Conservation (phyloP, 1,140 invertebrate species). For the Dreissena polymorpha region DNA sequence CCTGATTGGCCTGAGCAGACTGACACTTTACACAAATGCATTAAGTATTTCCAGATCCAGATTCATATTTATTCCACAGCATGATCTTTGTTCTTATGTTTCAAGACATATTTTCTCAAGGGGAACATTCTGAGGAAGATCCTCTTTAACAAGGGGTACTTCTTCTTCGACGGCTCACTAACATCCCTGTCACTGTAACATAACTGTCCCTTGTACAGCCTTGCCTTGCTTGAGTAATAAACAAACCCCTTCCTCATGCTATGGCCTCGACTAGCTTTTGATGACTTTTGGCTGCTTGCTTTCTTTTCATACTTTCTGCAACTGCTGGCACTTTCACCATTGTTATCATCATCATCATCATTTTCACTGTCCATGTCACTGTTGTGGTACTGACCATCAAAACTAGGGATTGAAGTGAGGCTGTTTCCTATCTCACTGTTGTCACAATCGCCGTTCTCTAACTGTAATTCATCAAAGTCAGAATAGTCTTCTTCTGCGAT, state of each 20-base stretch:
- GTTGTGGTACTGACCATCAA: too few relatives aligned
- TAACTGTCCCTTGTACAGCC: constrained; percentile 22
- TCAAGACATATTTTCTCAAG: constrained; percentile 36
- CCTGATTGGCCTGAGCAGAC: too few relatives aligned
- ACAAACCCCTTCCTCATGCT: constrained; percentile 38
- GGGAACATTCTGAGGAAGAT: constrained; percentile 34
- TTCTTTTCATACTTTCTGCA: background rate
- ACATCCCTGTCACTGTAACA: constrained; percentile 2
- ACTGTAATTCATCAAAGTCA: background rate
- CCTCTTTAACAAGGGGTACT: constrained; percentile 12
- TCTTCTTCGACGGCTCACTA: background rate
- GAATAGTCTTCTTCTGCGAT: background rate
- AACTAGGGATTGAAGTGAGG: background rate
- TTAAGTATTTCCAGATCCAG: too few relatives aligned
- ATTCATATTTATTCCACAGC: too few relatives aligned
- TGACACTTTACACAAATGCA: too few relatives aligned
- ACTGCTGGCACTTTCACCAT: background rate
- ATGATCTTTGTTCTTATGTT: too few relatives aligned
- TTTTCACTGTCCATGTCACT: too few relatives aligned
- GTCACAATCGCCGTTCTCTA: background rate
- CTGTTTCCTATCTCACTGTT: background rate
- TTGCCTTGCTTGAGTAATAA: constrained; percentile 29
- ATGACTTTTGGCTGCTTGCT: background rate
- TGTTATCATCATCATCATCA: background rate
- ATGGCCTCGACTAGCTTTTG: background rate